These are phyloP conservation scores for Vespertilio murinus DNA, from an alignment of 2,797 vertebrate genomes.

Conservation along the genomic window DNA sequence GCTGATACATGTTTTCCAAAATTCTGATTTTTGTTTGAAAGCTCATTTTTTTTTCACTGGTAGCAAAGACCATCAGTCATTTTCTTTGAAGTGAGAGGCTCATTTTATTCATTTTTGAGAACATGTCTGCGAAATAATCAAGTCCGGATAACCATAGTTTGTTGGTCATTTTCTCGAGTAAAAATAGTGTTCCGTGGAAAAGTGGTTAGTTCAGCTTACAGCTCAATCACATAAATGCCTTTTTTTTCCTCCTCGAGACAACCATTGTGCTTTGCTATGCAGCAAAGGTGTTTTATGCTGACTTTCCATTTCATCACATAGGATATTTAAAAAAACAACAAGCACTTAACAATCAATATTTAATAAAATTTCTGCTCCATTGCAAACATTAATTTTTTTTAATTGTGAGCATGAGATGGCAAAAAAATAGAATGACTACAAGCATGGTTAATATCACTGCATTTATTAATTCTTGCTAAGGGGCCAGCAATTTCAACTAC, in stretches of 20 bases:
- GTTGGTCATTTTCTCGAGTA: not conserved
- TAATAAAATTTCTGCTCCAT: slow-evolving; percentile 2
- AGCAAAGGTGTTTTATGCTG: not conserved
- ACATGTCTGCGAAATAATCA: not conserved
- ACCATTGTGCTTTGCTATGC: not conserved
- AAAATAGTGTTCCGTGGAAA: not conserved
- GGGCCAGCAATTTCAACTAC: not conserved
- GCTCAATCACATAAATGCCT: not conserved
- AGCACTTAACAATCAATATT: not conserved
- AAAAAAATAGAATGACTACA: not conserved
- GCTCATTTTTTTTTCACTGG: slow-evolving; percentile 34
- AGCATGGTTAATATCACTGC: not conserved
- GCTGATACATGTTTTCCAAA: slow-evolving; percentile 22
- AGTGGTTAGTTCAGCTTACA: slow-evolving; percentile 28
- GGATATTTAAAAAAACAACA: not conserved
- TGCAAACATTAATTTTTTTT: not conserved
- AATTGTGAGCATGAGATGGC: not conserved
- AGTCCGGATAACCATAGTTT: not conserved
- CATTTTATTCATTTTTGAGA: not conserved
- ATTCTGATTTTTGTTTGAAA: slow-evolving; percentile 42
- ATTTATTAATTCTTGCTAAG: not conserved
- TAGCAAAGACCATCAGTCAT: slow-evolving; percentile 3
- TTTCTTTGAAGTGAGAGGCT: not conserved
- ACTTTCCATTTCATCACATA: not conserved
- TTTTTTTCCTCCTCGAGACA: not conserved